A percentile compares a stretch with the other conserved stretches of the same genome.
Conservation (phyloP, 2,888 invertebrate genomes). For the Hirtodrosophila duncani region DNA sequence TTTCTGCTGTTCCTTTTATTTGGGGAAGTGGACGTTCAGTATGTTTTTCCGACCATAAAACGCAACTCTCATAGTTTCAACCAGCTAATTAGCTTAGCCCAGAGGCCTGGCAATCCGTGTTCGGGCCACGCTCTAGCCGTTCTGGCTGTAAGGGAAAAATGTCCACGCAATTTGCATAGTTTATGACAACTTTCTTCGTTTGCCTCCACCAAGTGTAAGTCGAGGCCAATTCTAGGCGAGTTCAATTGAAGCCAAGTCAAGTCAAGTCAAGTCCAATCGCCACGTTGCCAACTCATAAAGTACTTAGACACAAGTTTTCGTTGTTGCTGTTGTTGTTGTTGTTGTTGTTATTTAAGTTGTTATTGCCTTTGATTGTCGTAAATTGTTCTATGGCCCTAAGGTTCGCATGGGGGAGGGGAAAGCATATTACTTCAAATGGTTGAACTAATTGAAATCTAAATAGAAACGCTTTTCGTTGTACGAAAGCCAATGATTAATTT, state of each 20-base stretch:
- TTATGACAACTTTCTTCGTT: slow-evolving; percentile 50
- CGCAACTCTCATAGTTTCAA: no score
- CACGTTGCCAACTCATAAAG: slow-evolving; percentile 37
- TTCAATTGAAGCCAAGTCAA: slow-evolving; percentile 1
- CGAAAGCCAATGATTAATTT: no score
- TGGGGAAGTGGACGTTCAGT: no score
- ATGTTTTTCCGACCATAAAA: no score
- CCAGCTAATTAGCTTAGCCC: no score
- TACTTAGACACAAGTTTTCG: slow-evolving; percentile 10
- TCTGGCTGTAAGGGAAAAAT: slow-evolving; percentile 54
- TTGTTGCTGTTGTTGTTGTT: slow-evolving; percentile 14
- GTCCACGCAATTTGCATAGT: slow-evolving; percentile 56
- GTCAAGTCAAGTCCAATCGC: slow-evolving; percentile 13
- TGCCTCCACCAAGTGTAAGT: no score
- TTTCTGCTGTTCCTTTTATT: no score
- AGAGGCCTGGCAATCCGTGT: no score
- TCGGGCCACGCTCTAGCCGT: no score
- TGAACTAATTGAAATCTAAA: not conserved
- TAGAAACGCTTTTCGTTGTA: no score
- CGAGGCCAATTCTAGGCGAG: no score
- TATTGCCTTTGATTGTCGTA: slow-evolving; percentile 49
- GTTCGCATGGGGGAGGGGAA: not conserved
- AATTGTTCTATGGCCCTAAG: slow-evolving; percentile 17
- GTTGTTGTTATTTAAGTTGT: slow-evolving; percentile 26
- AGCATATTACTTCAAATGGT: not conserved